Conservation (phyloP, 2,797 vertebrate species). For the Momotus momota region DNA sequence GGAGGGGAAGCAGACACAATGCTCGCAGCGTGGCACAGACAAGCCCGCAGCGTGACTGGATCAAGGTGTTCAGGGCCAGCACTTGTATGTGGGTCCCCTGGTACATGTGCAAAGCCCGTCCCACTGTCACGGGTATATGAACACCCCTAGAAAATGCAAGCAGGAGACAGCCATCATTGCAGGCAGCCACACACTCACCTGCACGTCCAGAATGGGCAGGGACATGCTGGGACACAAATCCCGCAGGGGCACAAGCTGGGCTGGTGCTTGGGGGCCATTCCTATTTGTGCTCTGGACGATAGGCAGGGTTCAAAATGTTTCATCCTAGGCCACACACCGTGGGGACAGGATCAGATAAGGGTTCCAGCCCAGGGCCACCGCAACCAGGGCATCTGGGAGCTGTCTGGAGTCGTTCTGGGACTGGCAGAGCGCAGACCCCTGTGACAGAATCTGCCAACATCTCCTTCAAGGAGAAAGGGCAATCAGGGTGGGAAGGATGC, state of each 20-base stretch:
- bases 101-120: neutral
- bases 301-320: neutral
- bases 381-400: neutral
- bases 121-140: neutral
- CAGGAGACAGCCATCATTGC: neutral
- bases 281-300: neutral
- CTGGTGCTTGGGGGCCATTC: neutral
- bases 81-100: neutral
- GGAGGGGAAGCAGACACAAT: neutral
- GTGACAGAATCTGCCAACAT: neutral
- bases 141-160: neutral
- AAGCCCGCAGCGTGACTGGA: neutral
- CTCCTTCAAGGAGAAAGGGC: neutral
- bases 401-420: neutral
- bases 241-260: neutral
- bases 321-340: neutral
- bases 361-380: neutral
- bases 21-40: neutral
- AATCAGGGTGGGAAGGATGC: neutral
- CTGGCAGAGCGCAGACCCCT: neutral
- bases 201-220: neutral
- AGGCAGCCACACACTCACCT: accelerated
- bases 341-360: neutral
- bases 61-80: neutral
- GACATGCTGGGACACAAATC: neutral